These are phyloP conservation scores for Rhinophrynus dorsalis DNA, from an alignment of 2,797 vertebrate species.

Conservation along the genomic window DNA sequence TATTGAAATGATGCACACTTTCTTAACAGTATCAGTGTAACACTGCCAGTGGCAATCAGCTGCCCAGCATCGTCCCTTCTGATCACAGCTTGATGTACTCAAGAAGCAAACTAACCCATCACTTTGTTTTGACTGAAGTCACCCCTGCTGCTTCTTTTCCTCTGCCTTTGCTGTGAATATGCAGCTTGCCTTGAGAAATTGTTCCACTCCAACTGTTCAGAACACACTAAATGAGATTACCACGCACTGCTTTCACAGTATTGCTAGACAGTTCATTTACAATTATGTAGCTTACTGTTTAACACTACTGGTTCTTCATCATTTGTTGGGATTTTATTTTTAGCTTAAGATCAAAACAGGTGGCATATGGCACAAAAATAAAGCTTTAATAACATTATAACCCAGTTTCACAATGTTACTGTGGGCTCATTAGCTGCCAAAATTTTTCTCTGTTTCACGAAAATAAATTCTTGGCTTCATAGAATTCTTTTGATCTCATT, in stretches of 20 bases:
- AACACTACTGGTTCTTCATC: constrained; percentile 40
- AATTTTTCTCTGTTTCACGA: background rate
- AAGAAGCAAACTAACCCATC: constrained; percentile 37
- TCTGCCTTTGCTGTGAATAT: constrained; percentile 21
- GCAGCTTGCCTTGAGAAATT: constrained; percentile 42
- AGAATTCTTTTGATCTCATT: constrained; percentile 5
- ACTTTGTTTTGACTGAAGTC: constrained; percentile 46
- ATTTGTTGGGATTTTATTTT: constrained; percentile 41
- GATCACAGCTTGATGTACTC: constrained; percentile 35
- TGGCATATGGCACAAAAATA: constrained; percentile 42
- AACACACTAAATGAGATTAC: constrained; percentile 8
- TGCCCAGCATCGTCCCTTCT: constrained; percentile 21
- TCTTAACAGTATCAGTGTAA: constrained; percentile 8
- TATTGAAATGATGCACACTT: constrained; percentile 48
- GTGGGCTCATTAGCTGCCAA: constrained; percentile 10
- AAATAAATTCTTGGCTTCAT: constrained; percentile 2
- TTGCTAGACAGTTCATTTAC: constrained; percentile 29
- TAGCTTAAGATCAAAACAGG: constrained; percentile 44
- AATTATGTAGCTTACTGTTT: constrained; percentile 46
- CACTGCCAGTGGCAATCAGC: constrained; percentile 18
- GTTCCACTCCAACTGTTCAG: constrained; percentile 31
- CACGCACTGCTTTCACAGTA: constrained; percentile 24
- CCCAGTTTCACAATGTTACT: constrained; percentile 28
- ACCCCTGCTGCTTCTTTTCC: constrained; percentile 17
- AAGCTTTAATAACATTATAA: constrained; percentile 39